These are phyloP conservation scores for Syrphus vitripennis DNA, from an alignment of 2,888 invertebrate genomes.

Conservation along the genomic window DNA sequence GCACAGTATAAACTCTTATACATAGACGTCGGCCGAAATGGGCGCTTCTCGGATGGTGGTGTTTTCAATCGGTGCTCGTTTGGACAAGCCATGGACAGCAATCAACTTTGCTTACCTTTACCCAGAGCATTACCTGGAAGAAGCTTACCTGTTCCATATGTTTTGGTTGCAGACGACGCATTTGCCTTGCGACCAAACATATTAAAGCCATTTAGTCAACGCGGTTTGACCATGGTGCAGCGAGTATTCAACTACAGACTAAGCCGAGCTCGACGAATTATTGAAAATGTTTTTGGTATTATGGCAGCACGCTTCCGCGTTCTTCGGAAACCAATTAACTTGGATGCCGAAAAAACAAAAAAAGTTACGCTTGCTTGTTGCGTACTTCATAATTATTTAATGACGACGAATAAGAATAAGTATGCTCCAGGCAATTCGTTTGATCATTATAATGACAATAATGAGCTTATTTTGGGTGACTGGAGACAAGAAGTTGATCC, in stretches of 20 bases:
- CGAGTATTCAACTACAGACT: constrained; percentile 4
- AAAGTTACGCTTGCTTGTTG: not conserved
- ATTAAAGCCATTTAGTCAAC: not conserved
- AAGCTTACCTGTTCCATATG: not conserved
- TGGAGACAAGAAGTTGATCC: not conserved
- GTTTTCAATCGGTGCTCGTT: constrained; percentile 3
- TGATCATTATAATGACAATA: not conserved
- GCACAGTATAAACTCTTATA: not conserved
- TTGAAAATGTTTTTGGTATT: constrained; percentile 5
- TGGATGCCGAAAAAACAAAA: not conserved
- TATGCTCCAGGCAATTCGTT: not conserved
- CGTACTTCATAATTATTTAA: not conserved
- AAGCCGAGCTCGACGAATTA: not conserved
- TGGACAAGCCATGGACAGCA: constrained; percentile 10
- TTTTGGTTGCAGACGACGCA: not conserved
- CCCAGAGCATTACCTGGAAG: not conserved
- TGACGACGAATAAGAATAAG: not conserved
- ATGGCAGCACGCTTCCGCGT: constrained; percentile 9
- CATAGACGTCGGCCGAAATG: not conserved
- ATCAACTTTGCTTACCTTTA: constrained; percentile 1
- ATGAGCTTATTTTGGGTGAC: not conserved
- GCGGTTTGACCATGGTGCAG: constrained; percentile 14
- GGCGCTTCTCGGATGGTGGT: not conserved
- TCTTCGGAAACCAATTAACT: not conserved
- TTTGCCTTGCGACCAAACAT: not conserved